Conservation (phyloP, 2,888 invertebrate species). For the Conops quadrifasciatus region DNA sequence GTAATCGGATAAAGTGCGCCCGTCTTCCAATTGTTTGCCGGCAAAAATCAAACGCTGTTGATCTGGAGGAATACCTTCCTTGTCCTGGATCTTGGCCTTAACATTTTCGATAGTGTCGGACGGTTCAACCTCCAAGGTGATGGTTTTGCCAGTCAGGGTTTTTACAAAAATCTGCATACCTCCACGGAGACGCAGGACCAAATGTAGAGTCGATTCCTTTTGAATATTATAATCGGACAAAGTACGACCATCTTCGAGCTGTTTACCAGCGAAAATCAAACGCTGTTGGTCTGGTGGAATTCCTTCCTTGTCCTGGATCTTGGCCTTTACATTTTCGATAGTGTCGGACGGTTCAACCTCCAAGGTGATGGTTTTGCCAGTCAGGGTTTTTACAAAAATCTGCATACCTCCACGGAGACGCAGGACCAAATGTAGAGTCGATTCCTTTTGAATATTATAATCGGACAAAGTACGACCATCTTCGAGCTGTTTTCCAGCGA, state of each 20-base stretch:
- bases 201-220: constrained; percentile 42
- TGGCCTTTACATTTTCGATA: constrained; percentile 45
- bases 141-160: constrained; percentile 52
- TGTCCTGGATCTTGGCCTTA: constrained; percentile 32
- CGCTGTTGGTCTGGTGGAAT: constrained; percentile 47
- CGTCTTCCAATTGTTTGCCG: constrained; percentile 33
- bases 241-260: constrained; percentile 46
- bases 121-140: constrained; percentile 32
- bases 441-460: constrained; percentile 66
- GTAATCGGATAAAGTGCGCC: constrained; percentile 29
- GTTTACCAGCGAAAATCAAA: constrained; percentile 46
- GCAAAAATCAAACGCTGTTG: constrained; percentile 34
- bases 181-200: constrained; percentile 52
- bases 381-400: constrained; percentile 49
- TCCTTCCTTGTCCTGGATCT: constrained; percentile 46
- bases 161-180: constrained; percentile 53
- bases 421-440: constrained; percentile 83
- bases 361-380: constrained; percentile 46
- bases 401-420: constrained; percentile 67
- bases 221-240: constrained; percentile 36
- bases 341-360: constrained; percentile 45
- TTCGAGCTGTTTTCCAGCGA: constrained; percentile 46
- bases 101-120: constrained; percentile 36
- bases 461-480: constrained; percentile 78
- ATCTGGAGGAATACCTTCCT: constrained; percentile 34